These are phyloP conservation scores for Hydrochoerus hydrochaeris DNA, from an alignment of 2,113 vertebrate genomes.

Conservation along the genomic window DNA sequence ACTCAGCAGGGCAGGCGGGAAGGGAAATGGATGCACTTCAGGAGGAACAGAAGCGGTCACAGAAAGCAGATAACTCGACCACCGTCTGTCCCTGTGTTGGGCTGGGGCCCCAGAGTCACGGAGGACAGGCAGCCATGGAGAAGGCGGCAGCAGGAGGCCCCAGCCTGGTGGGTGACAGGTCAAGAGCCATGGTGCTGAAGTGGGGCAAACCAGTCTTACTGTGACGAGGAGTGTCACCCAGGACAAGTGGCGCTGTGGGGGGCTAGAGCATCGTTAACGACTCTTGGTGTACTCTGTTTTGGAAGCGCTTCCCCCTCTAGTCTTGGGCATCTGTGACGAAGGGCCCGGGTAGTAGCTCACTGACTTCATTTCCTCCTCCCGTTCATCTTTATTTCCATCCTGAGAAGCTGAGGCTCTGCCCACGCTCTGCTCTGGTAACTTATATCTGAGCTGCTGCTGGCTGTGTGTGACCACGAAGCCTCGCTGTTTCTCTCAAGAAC, in stretches of 20 bases:
- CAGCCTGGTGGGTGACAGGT: too few relatives aligned
- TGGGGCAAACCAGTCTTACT: background rate
- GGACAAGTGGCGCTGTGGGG: background rate
- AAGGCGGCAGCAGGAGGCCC: background rate
- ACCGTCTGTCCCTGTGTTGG: background rate
- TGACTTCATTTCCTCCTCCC: slow-evolving; percentile 22
- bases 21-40: background rate
- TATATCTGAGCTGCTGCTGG: slow-evolving; percentile 1
- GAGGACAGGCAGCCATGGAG: background rate
- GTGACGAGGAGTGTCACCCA: background rate
- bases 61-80: background rate
- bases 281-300: background rate
- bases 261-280: background rate
- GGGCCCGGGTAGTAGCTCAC: background rate
- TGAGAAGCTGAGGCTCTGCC: slow-evolving; percentile 51
- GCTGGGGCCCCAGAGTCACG: background rate
- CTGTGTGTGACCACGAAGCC: slow-evolving; percentile 36
- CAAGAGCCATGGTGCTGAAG: background rate
- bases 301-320: background rate
- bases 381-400: slow-evolving; percentile 68
- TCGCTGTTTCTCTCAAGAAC: slow-evolving; percentile 39
- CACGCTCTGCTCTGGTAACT: slow-evolving; percentile 33
- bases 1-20: background rate
- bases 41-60: background rate
- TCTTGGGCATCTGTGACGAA: background rate